Conservation (phyloP, 2,888 invertebrate genomes). For the Perizoma flavofasciatum region DNA sequence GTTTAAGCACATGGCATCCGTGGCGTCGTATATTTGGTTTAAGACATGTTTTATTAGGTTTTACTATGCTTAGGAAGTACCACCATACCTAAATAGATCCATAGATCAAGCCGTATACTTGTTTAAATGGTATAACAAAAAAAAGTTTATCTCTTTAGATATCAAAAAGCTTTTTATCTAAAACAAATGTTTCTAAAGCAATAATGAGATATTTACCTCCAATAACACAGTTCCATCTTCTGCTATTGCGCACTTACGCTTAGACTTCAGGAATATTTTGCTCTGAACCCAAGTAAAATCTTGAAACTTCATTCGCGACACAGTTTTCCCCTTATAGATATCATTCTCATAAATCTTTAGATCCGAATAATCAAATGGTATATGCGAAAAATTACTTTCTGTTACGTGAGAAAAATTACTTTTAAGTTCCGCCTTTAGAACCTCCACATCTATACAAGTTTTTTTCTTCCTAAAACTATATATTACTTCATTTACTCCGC, state of each 20-base stretch:
- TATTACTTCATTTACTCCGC: slow-evolving; percentile 23
- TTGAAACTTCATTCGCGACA: slow-evolving; percentile 9
- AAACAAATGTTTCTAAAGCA: too few relatives aligned
- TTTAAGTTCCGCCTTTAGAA: neutral
- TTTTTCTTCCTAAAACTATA: neutral
- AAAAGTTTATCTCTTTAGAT: too few relatives aligned
- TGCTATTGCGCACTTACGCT: neutral
- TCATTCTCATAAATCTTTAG: slow-evolving; percentile 13
- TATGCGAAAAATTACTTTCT: too few relatives aligned
- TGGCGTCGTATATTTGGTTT: too few relatives aligned
- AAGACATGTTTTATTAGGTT: too few relatives aligned
- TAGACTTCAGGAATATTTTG: neutral
- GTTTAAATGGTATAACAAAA: too few relatives aligned
- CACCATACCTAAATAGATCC: too few relatives aligned
- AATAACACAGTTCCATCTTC: neutral
- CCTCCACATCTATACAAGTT: slow-evolving; percentile 3
- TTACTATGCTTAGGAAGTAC: too few relatives aligned
- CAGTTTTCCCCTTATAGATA: slow-evolving; percentile 3
- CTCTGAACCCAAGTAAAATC: slow-evolving; percentile 11
- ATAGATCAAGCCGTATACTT: too few relatives aligned
- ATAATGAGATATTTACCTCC: slow-evolving; percentile 15
- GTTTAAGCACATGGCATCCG: too few relatives aligned
- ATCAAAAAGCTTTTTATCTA: too few relatives aligned
- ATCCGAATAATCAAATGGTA: slow-evolving; percentile 7
- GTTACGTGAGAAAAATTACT: neutral